These are phyloP conservation scores for Falcunculus frontatus DNA, from an alignment of 2,113 vertebrate species.

Conservation along the genomic window DNA sequence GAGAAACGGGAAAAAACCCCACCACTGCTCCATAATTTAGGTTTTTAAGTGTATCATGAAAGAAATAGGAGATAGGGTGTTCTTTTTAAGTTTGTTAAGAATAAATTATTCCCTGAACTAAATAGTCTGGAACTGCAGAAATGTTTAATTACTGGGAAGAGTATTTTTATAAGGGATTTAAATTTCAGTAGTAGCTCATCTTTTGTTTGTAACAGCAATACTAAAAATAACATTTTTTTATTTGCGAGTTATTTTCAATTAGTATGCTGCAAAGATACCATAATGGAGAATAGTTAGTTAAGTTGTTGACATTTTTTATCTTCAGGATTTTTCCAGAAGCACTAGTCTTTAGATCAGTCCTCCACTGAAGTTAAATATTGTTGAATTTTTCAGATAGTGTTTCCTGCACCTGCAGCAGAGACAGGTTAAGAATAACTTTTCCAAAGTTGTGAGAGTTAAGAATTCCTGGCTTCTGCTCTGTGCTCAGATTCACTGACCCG, in stretches of 20 bases:
- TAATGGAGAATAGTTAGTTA: not conserved
- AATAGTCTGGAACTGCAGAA: not conserved
- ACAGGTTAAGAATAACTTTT: not conserved
- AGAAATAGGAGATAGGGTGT: not conserved
- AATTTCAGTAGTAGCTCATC: not conserved
- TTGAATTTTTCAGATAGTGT: not conserved
- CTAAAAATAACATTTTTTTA: not conserved
- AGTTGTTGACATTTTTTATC: not conserved
- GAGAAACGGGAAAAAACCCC: not conserved
- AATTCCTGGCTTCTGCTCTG: not conserved
- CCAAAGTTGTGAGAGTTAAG: conserved; percentile 2
- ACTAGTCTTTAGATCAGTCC: not conserved
- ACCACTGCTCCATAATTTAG: not conserved
- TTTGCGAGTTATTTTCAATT: not conserved
- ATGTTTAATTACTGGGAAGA: not conserved
- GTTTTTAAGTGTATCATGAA: not conserved
- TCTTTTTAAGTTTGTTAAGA: not conserved
- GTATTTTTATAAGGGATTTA: not conserved
- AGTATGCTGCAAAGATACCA: not conserved
- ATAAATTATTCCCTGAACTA: not conserved
- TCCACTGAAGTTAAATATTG: not conserved
- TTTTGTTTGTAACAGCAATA: not conserved
- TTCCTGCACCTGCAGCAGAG: not conserved
- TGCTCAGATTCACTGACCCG: not conserved
- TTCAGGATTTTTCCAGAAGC: not conserved